Percentiles rank a stretch among this genome's conserved stretches.
Conservation (phyloP, 2,113 vertebrate species). For the Perca flavescens region DNA sequence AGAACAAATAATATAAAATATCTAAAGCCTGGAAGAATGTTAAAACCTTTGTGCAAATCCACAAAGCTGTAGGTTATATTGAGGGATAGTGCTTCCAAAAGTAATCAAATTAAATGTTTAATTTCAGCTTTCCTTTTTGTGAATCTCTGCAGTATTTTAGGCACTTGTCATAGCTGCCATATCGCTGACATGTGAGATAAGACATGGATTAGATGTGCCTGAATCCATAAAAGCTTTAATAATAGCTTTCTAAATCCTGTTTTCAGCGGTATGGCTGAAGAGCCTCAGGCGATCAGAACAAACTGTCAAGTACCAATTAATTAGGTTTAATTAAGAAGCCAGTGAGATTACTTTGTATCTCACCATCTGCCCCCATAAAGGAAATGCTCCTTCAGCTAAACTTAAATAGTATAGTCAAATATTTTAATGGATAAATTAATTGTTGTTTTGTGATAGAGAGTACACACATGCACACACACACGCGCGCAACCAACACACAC, state of each 20-base stretch:
- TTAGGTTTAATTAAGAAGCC: conserved; percentile 75
- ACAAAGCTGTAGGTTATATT: neutral
- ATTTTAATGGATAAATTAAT: conserved; percentile 42
- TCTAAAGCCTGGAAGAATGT: neutral
- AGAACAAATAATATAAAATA: neutral
- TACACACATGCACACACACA: conserved; percentile 4
- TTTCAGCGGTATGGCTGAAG: conserved; percentile 50
- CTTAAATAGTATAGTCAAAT: conserved; percentile 43
- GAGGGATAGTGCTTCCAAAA: neutral
- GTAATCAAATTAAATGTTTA: neutral
- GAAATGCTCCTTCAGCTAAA: conserved; percentile 40
- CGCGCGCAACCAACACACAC: conserved; percentile 5
- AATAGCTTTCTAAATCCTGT: conserved; percentile 48
- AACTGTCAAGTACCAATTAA: conserved; percentile 74
- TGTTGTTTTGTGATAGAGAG: conserved; percentile 26
- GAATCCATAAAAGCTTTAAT: conserved; percentile 55
- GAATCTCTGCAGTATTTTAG: conserved; percentile 25
- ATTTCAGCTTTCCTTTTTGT: conserved; percentile 2
- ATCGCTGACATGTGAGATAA: conserved; percentile 40
- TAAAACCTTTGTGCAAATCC: neutral
- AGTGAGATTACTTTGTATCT: conserved; percentile 56
- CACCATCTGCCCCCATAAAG: conserved; percentile 71
- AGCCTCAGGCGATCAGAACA: conserved; percentile 56
- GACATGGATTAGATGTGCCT: conserved; percentile 43
- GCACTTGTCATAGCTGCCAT: conserved; percentile 16